A percentile compares a stretch with the other conserved stretches of the same genome.
Evolutionary conservation across 2,113 vertebrate genomes (phyloP).

Genomic region (Toxotes chatareus): DNA sequence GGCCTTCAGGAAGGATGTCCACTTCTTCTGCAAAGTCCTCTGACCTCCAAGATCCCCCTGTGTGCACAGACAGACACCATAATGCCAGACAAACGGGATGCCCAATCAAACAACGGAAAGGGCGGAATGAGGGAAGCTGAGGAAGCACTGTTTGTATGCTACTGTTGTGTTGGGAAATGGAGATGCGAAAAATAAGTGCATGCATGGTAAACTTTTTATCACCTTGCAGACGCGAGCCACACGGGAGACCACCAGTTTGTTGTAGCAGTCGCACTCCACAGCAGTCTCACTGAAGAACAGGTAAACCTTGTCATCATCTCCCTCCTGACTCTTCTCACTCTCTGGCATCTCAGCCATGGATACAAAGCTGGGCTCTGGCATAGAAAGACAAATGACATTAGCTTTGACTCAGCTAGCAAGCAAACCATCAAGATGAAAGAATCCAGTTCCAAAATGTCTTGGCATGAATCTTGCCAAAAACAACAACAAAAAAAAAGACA

Average conservation of each 20-base stretch:
- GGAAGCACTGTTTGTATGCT: conserved; percentile 3
- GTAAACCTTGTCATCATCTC: conserved; percentile 88
- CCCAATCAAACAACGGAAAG: conserved; percentile 28
- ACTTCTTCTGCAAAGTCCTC: conserved; percentile 84
- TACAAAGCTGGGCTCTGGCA: conserved; percentile 87
- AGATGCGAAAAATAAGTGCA: neutral
- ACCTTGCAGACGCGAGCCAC: conserved; percentile 90
- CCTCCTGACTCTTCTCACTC: conserved; percentile 66
- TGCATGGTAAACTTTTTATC: neutral
- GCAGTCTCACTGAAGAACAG: conserved; percentile 89
- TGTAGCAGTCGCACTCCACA: conserved; percentile 87
- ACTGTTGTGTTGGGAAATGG: conserved; percentile 8
- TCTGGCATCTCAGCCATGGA: conserved; percentile 84
- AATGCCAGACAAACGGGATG: neutral
- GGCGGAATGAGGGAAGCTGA: neutral
- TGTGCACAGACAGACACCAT: neutral
- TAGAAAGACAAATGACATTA: neutral
- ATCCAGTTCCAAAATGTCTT: neutral
- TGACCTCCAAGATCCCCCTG: conserved; percentile 86
- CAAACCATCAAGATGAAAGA: neutral
- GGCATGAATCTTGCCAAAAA: neutral
- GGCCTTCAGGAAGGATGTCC: conserved; percentile 87
- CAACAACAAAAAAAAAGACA: neutral
- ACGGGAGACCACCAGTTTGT: conserved; percentile 84
- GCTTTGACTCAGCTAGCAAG: neutral